Percentiles rank a stretch among this genome's conserved stretches.
These are phyloP conservation scores for Podocnemis expansa DNA, from an alignment of 2,113 vertebrate species.

Conservation along the genomic window DNA sequence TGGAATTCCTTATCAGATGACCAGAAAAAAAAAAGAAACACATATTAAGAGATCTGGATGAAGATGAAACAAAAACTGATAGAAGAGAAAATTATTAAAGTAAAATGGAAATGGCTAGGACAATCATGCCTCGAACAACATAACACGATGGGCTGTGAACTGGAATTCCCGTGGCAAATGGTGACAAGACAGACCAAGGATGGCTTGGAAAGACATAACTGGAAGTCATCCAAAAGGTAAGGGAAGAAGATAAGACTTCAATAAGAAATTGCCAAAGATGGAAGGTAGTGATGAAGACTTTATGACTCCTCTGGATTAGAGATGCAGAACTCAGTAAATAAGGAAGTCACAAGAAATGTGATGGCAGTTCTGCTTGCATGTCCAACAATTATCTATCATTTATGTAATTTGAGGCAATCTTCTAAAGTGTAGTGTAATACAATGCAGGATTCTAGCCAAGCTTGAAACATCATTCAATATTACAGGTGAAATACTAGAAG, in stretches of 20 bases:
- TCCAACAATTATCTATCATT: not conserved
- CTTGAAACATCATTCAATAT: not conserved
- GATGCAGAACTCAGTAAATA: not conserved
- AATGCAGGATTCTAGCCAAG: not conserved
- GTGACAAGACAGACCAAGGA: not conserved
- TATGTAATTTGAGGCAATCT: not conserved
- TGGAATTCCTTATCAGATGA: not conserved
- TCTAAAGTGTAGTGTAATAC: not conserved
- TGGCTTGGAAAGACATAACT: not conserved
- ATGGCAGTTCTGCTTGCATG: not conserved
- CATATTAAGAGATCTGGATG: not conserved
- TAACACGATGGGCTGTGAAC: too few relatives aligned
- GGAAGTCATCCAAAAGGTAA: not conserved
- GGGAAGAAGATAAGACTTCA: not conserved
- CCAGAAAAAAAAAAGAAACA: not conserved
- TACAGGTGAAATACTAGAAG: not conserved
- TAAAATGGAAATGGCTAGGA: not conserved
- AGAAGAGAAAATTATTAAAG: not conserved
- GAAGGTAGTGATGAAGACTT: not conserved
- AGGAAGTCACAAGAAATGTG: not conserved
- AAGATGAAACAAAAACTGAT: not conserved
- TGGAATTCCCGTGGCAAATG: not conserved
- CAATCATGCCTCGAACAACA: not conserved
- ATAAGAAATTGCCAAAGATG: not conserved
- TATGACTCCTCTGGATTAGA: not conserved